phyloP scores from a whole-genome alignment of 2,888 invertebrate genomes.

The Prostheceraeus crozeri region DNA sequence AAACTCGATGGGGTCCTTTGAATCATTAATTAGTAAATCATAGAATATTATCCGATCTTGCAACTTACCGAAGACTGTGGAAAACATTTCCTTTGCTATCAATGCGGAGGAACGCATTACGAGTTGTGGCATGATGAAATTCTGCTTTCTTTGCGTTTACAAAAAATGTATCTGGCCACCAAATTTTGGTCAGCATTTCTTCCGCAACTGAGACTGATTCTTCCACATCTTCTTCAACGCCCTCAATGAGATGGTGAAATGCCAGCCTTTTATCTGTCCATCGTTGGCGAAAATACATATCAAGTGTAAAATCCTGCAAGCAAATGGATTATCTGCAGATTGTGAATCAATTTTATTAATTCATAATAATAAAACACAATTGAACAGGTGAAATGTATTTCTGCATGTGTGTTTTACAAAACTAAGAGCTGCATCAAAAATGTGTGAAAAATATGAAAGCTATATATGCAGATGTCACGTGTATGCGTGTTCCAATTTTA shows the following conservation, averaged over 20 bases:
- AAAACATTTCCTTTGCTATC: constrained; percentile 42
- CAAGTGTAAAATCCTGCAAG: constrained; percentile 44
- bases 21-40: too few species aligned
- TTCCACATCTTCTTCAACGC: constrained; percentile 40
- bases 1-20: too few species aligned
- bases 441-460: too few species aligned
- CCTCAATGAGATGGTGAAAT: constrained; percentile 37
- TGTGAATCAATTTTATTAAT: not conserved
- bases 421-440: too few species aligned
- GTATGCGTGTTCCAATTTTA: too few species aligned
- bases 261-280: constrained; percentile 43
- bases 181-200: constrained; percentile 45
- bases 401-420: too few species aligned
- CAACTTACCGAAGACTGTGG: constrained; percentile 43
- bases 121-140: constrained; percentile 45
- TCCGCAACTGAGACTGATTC: constrained; percentile 43
- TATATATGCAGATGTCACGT: too few species aligned
- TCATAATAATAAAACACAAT: not conserved
- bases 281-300: constrained; percentile 45
- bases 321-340: not conserved
- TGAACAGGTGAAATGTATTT: too few species aligned
- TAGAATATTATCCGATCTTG: too few species aligned
- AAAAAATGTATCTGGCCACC: constrained; percentile 47
- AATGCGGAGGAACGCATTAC: constrained; percentile 45
- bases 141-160: constrained; percentile 44